Evolutionary conservation across 2,888 invertebrate genomes (phyloP).

Genomic region (Acrobasis repandana): DNA sequence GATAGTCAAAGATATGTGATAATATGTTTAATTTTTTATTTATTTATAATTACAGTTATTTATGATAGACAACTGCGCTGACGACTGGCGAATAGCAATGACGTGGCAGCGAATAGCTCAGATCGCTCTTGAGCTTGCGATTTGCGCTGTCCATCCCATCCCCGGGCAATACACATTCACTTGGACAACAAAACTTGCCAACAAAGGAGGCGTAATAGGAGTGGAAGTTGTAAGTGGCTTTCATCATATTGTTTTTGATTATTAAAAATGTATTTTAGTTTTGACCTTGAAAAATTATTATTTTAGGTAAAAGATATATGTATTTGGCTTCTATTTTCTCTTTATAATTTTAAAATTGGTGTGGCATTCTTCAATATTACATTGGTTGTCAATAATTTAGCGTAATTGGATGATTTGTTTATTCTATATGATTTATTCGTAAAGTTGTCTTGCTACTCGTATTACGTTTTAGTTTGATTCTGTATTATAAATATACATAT

Average conservation of each 20-base stretch:
- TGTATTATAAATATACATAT: no score
- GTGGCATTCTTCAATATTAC: background rate
- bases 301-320: background rate
- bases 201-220: conserved; percentile 89
- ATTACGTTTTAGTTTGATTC: no score
- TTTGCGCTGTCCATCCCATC: conserved; percentile 99
- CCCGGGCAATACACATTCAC: conserved; percentile 98
- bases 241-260: background rate
- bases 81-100: conserved; percentile 99
- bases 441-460: no score
- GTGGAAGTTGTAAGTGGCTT: conserved; percentile 81
- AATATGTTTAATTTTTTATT: background rate
- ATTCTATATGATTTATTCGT: no score
- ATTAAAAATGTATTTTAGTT: background rate
- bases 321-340: background rate
- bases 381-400: background rate
- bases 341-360: background rate
- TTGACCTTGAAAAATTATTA: background rate
- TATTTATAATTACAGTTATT: conserved; percentile 90
- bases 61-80: conserved; percentile 99
- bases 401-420: background rate
- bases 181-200: conserved; percentile 98
- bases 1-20: no score
- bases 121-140: conserved; percentile 94
- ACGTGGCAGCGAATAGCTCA: conserved; percentile 98